Evolutionary conservation across 2,888 invertebrate genomes (phyloP), one percentile per base, ranked within the genome.

Genomic region (Cabera pusaria): DNA sequence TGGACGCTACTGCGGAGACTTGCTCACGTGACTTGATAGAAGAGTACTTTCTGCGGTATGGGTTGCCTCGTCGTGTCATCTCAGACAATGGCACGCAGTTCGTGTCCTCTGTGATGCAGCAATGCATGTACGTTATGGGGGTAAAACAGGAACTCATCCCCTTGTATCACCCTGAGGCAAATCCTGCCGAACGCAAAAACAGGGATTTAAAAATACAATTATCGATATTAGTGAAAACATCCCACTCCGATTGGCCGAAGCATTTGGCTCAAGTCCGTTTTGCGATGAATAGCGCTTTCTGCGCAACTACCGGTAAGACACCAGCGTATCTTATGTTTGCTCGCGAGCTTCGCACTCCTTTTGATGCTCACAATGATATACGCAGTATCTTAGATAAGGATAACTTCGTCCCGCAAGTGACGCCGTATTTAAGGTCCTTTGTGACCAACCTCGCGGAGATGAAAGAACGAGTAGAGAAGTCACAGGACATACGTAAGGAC

Each of bases 291-390:
- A 35, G 25, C 8, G 31, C 44, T 3, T 8, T 8, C 2, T 27
- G 18, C 4, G 5, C 5, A 2, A 17, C 43, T 0, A 74, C 73
- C 1, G 59, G 63, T 1, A 52, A 43, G 12, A 51, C 68, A 1
- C 52, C 73, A 1, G 71, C 74, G 0, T 72, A 52, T 18, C 23
- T 74, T 1, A 74, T 64, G 8, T 69, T 67, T 26, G 76, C 26
- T 1, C 17, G 44, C 3, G 38, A 44, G 16, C 8, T 44, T 0
- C 17, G 44, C 1, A 19, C 39, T 3, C 35, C 39, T 4, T 17
- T 17, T 4, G 39, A 31, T 2, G 35, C 11, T 3, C 18, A 5
- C 3, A 27, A 32, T 6, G 44, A 41, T 24, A 5, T n/a, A n/a
- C n/a, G n/a, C n/a, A n/a, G n/a, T n/a, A n/a, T n/a, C n/a, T n/a